A percentile compares a stretch with the other conserved stretches of the same genome.
Evolutionary conservation across 1,140 invertebrate species (phyloP).

Genomic region (Drosophila obscura): DNA sequence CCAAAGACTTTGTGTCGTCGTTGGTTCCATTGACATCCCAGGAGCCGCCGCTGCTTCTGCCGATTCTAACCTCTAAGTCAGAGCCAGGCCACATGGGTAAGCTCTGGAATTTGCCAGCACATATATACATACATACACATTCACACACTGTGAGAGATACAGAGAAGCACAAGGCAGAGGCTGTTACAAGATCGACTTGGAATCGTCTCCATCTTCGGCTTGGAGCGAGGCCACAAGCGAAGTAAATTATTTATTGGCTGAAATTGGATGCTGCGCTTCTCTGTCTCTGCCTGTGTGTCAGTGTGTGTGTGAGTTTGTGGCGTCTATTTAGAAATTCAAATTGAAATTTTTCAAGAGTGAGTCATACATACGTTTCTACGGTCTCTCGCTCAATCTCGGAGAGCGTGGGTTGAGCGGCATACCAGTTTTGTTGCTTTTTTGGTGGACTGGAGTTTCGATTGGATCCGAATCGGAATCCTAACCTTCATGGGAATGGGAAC

Average conservation of each 20-base stretch:
- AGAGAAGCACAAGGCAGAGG: conserved; percentile 13
- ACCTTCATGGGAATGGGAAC: conserved; percentile 36
- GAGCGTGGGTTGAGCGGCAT: conserved; percentile 60
- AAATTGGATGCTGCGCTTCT: conserved; percentile 76
- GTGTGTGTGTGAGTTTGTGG: conserved; percentile 48
- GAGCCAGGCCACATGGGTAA: conserved; percentile 54
- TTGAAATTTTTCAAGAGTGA: conserved; percentile 73
- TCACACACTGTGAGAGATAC: conserved; percentile 11
- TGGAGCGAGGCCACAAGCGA: conserved; percentile 17
- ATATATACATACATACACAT: conserved; percentile 28
- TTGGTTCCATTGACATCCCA: conserved; percentile 69
- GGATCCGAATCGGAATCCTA: conserved; percentile 23
- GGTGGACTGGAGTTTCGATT: background rate
- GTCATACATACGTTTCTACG: conserved; percentile 47
- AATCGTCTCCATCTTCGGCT: conserved; percentile 8
- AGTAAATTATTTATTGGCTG: conserved; percentile 76
- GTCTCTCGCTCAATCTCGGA: too few species aligned
- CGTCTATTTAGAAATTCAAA: conserved; percentile 81
- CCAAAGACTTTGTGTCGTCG: conserved; percentile 68
- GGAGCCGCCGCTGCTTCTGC: conserved; percentile 18
- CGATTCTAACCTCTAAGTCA: conserved; percentile 62
- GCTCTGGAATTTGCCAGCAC: conserved; percentile 65
- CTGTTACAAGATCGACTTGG: conserved; percentile 58
- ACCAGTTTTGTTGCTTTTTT: conserved; percentile 35
- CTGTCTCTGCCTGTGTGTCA: conserved; percentile 24